Evolutionary conservation across 1,140 invertebrate genomes (phyloP).

Genomic region (Vollenhovia emeryi): DNA sequence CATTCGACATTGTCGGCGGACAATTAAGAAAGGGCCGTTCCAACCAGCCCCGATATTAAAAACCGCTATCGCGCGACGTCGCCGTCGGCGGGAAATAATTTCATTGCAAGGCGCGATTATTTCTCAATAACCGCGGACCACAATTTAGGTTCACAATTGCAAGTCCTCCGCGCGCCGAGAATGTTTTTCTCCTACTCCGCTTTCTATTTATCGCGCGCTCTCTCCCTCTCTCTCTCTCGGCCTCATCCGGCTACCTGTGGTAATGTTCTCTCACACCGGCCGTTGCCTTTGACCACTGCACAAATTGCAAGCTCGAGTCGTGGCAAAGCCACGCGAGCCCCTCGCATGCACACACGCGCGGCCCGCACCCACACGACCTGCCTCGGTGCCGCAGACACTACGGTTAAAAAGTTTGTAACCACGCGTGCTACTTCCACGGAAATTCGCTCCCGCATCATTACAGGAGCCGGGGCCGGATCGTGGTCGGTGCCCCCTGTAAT

Average conservation of each 20-base stretch:
- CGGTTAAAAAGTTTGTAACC: constrained; percentile 57
- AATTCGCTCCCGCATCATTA: constrained; percentile 53
- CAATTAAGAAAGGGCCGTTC: background rate
- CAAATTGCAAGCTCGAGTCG: constrained; percentile 62
- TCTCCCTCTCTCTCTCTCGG: constrained; percentile 3
- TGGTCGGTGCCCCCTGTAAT: constrained; percentile 44
- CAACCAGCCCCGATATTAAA: constrained; percentile 20
- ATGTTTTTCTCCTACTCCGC: constrained; percentile 24
- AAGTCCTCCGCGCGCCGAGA: background rate
- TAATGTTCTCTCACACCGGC: constrained; percentile 53
- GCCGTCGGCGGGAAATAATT: constrained; percentile 40
- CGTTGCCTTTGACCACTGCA: constrained; percentile 55
- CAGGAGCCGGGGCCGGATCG: constrained; percentile 16
- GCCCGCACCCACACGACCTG: background rate
- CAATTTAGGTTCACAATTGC: constrained; percentile 33
- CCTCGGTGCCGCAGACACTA: constrained; percentile 31
- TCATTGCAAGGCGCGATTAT: background rate
- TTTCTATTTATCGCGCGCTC: background rate
- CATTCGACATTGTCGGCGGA: background rate
- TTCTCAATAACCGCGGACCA: constrained; percentile 34
- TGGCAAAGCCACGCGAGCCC: constrained; percentile 52
- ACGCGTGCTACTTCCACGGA: constrained; percentile 47
- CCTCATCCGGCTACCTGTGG: constrained; percentile 49
- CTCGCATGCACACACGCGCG: background rate
- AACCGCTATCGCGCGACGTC: background rate